Base-by-base conservation (phyloP, 2,113 vertebrate genomes). In the Vicugna pacos region DNA sequence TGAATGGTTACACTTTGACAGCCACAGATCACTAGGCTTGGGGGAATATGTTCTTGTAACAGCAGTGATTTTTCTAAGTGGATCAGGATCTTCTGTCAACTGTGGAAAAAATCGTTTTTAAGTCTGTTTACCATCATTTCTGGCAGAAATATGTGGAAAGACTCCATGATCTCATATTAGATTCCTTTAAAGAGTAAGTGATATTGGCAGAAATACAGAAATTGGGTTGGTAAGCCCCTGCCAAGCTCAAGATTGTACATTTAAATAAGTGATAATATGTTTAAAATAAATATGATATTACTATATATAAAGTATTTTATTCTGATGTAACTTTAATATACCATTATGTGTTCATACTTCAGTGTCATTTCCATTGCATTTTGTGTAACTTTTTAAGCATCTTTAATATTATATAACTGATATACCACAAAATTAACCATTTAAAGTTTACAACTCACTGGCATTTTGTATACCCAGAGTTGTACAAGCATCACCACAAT, bases 11-110 rank as follows among this genome's bases (percentile, higher is more conserved):
- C 7, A 32, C 22, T 95, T 84, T 28, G 16, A 17, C 32, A 89
- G 84, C 42, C 84, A 79, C 2, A 86, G 6, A 54, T 79, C 89
- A 58, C 79, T 60, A 22, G 46, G 56, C 69, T 67, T 28, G 91
- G 92, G 38, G 4, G 15, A 15, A n/a, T 10, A 4, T 86, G 86
- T 4, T 30, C 14, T 81, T 20, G 17, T 0, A 2, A 97, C 8
- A 32, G 75, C 38, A 80, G 30, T 11, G 38, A 90, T 90, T 86
- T 97, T 86, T 96, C 85, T 8, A 28, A 86, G 12, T 20, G 94
- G 28, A 76, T 93, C 76, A 54, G 48, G 48, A 70, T 46, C 88
- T 58, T 30, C 50, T 26, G 77, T 98, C 77, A 62, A 32, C 11
- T 72, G 4, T 96, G 60, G 94, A 82, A 89, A 46, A 89, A 35